Base-by-base conservation (phyloP, 2,888 invertebrate species). In the Platycnemis pennipes region DNA sequence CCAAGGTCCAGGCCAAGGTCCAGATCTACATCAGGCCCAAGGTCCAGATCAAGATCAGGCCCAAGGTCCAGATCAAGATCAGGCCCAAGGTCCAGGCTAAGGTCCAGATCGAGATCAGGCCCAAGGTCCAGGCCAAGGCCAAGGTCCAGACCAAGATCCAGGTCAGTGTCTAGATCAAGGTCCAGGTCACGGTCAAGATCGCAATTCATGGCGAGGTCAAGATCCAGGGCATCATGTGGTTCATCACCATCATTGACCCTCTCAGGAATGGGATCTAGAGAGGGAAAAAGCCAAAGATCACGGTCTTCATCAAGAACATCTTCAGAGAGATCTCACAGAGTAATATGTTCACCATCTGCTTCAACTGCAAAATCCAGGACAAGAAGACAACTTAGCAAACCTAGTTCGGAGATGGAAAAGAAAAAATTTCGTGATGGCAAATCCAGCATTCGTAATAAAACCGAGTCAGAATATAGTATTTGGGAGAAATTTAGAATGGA, bases 401-500 rank as follows among this genome's bases (percentile, higher is more conserved):
- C 44, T 44, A 4, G 11, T 1, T 7, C 8, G 46, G 13, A 8
- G 44, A 45, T 4, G 16, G 26, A 26, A 44, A 26, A 11, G 77
- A 31, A 77, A 26, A 11, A 26, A 31, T 49, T 49, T 8, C 49
- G 49, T 5, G 13, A 49, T 77, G 69, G 69, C 8, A 77, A 77
- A 77, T 31, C 31, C 11, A 13, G 31, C 16, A 8, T 1, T 31
- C 69, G 37, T 37, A 8, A 7, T 37, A 77, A 77, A 31, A 8
- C n/a, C 8, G 69, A 31, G 37, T 37, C 69, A 8, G 2, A 87
- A 22, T 45, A 11, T 44, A 87, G 22, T 19, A 22, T 2, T 4
- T 94, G 94, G 94, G 86, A 45, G 1, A n/a, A 19, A 0, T 94
- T 94, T 31, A 44, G 87, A 46, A 87, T 97, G 94, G 97, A 97